A percentile compares a stretch with the other conserved stretches of the same genome.
phyloP scores from a whole-genome alignment of 92 coral and sea anemone species.

The Porites lobata region DNA sequence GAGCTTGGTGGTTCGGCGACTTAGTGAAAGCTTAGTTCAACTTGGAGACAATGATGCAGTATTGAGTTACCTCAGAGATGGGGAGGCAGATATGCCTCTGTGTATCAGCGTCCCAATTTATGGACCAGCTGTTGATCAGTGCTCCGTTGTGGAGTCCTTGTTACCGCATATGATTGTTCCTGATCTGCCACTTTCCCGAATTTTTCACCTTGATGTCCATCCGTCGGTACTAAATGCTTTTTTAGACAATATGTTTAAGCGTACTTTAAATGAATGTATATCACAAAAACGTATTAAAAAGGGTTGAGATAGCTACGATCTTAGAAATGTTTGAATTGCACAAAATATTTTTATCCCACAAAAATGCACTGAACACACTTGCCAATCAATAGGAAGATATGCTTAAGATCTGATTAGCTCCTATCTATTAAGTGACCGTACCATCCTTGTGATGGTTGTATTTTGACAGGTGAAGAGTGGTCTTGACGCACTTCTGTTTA shows the following conservation, averaged over 20 bases:
- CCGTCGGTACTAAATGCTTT: constrained; percentile 76
- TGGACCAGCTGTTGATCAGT: constrained; percentile 75
- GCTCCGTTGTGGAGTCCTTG: constrained; percentile 69
- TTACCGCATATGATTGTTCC: constrained; percentile 13
- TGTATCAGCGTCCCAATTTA: constrained; percentile 82
- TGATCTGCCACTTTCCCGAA: constrained; percentile 86
- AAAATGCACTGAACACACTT: too few species aligned
- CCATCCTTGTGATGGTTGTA: not conserved
- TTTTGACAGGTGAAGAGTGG: constrained; percentile 52
- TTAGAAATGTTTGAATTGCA: too few species aligned
- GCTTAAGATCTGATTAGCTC: too few species aligned
- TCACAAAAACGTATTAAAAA: too few species aligned
- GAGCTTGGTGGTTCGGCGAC: constrained; percentile 77
- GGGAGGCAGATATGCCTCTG: constrained; percentile 55
- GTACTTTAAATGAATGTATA: too few species aligned
- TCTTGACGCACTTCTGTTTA: constrained; percentile 83
- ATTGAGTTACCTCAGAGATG: constrained; percentile 38
- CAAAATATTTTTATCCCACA: too few species aligned
- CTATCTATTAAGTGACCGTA: too few species aligned
- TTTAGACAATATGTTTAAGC: too few species aligned
- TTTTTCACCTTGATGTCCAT: constrained; percentile 90
- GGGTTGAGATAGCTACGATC: too few species aligned
- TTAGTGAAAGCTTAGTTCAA: constrained; percentile 50
- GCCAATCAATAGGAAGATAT: too few species aligned
- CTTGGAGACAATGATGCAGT: constrained; percentile 72